Evolutionary conservation across 2,113 vertebrate species (phyloP).

Genomic region (Rhinopomastus cyanomelas): DNA sequence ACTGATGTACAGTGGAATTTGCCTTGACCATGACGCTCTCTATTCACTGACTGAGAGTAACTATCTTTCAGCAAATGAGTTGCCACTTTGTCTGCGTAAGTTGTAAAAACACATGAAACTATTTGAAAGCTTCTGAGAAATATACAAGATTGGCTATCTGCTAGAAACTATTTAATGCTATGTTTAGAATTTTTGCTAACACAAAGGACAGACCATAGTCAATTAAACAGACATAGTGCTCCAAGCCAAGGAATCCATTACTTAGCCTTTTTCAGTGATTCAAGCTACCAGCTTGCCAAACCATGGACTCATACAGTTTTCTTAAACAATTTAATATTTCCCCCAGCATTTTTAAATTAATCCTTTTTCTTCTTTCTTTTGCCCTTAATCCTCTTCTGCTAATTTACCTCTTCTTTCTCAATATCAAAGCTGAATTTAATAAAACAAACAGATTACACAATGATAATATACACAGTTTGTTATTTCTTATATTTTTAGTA

Average conservation of each 20-base stretch:
- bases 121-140: background rate
- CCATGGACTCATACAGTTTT: background rate
- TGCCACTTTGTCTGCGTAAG: background rate
- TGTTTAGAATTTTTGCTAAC: constrained; percentile 21
- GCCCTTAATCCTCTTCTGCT: background rate
- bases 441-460: background rate
- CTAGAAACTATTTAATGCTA: background rate
- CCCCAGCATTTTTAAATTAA: background rate
- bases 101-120: background rate
- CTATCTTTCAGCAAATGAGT: background rate
- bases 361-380: background rate
- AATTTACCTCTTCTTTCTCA: background rate
- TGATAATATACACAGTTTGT: background rate
- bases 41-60: background rate
- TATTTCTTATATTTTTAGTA: background rate
- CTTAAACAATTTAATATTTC: background rate
- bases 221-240: background rate
- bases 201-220: background rate
- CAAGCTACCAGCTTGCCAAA: background rate
- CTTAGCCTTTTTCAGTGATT: constrained; percentile 1
- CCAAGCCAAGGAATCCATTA: background rate
- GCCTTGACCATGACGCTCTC: background rate
- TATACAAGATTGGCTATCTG: background rate
- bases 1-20: background rate
- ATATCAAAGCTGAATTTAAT: background rate